Evolutionary conservation across 2,888 invertebrate species (phyloP).

Genomic region (Cotesia congregata): DNA sequence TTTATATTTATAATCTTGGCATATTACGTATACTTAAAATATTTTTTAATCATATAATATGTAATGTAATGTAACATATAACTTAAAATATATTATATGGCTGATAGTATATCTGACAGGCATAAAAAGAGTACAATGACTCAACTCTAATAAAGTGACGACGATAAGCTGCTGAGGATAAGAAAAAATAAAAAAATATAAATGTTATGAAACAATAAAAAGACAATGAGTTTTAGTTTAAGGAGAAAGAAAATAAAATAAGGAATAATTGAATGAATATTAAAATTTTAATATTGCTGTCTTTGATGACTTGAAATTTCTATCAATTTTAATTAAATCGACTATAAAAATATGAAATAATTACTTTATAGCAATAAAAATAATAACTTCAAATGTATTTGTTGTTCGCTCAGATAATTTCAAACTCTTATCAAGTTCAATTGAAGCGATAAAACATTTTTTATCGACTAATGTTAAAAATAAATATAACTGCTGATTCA

Average conservation of each 20-base stretch:
- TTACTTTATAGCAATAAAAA: neutral
- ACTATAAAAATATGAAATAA: neutral
- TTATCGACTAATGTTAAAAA: neutral
- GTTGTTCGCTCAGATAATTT: neutral
- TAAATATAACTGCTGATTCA: neutral
- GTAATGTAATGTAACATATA: neutral
- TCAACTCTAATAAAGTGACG: conserved; percentile 37
- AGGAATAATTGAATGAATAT: conserved; percentile 25
- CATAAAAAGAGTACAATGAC: conserved; percentile 27
- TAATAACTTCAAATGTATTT: neutral
- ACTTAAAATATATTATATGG: conserved; percentile 2
- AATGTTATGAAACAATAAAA: conserved; percentile 2
- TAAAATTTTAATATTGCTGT: conserved; percentile 17
- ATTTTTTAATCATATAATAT: no score
- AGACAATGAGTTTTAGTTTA: neutral
- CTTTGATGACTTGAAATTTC: conserved; percentile 22
- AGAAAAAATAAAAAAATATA: conserved; percentile 16
- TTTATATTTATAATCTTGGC: no score
- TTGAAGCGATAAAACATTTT: neutral
- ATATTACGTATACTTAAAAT: no score
- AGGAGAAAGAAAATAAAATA: neutral
- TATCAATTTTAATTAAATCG: conserved; percentile 11
- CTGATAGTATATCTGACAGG: conserved; percentile 22
- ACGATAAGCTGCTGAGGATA: conserved; percentile 22
- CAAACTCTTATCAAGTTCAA: neutral